A percentile compares a stretch with the other conserved stretches of the same genome.
phyloP scores from a whole-genome alignment of 1,140 invertebrate species.

The Paraescarpia echinospica region DNA sequence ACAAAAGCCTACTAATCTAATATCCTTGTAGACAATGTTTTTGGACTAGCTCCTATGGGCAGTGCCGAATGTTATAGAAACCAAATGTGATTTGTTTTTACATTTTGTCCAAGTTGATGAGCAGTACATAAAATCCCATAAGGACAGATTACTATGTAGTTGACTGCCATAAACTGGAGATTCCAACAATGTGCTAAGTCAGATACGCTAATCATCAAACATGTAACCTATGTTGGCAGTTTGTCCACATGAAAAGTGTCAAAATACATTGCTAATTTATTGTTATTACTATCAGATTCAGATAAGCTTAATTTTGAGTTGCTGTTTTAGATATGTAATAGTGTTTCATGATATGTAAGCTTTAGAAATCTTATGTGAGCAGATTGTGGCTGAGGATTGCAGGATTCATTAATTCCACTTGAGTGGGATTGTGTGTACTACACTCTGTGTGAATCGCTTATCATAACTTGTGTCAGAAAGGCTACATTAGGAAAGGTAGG shows the following conservation, averaged over 20 bases:
- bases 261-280: no score
- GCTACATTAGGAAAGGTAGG: no score
- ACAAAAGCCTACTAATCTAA: background rate
- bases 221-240: no score
- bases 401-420: background rate
- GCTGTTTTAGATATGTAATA: background rate
- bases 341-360: background rate
- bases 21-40: background rate
- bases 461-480: background rate
- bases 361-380: background rate
- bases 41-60: no score
- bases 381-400: background rate
- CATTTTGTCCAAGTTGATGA: no score
- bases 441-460: background rate
- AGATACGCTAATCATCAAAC: no score
- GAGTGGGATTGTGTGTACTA: background rate
- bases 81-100: no score
- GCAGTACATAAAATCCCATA: background rate
- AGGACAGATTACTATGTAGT: background rate
- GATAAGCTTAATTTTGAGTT: background rate
- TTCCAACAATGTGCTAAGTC: no score
- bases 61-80: no score
- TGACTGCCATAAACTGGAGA: no score
- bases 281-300: background rate
- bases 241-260: no score